These are phyloP conservation scores for Acrobasis suavella DNA, from an alignment of 2,888 invertebrate genomes.

Conservation along the genomic window DNA sequence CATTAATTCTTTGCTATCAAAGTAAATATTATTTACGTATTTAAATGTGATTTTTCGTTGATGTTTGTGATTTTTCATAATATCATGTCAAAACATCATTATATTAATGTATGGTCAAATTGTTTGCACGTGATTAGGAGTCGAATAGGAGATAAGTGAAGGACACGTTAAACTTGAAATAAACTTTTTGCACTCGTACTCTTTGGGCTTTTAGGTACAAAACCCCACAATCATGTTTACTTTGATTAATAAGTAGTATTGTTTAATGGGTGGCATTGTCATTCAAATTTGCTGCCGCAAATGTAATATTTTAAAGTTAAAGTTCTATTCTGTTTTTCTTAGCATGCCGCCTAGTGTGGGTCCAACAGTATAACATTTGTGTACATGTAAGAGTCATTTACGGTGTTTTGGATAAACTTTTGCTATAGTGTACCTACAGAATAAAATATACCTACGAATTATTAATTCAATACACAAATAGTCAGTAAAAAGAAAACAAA, in stretches of 20 bases:
- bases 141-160: neutral
- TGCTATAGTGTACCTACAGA: no score
- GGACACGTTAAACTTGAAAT: neutral
- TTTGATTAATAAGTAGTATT: neutral
- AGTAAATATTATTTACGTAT: neutral
- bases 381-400: no score
- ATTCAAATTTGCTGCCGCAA: neutral
- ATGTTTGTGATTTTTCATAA: neutral
- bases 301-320: neutral
- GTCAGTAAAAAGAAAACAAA: no score
- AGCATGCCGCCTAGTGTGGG: no score
- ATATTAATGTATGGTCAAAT: slow-evolving; percentile 1
- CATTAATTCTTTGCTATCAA: neutral
- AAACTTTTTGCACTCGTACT: neutral
- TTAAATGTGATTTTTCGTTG: no score
- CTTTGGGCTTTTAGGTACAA: neutral
- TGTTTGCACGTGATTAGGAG: slow-evolving; percentile 1
- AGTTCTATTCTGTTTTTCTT: no score
- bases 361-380: no score
- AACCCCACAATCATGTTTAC: neutral
- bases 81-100: neutral
- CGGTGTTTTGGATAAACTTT: no score
- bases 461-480: no score
- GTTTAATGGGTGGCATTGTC: neutral
- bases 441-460: no score